A percentile compares a stretch with the other conserved stretches of the same genome.
Conservation (phyloP, 2,797 vertebrate genomes). For the Pitangus sulphuratus region DNA sequence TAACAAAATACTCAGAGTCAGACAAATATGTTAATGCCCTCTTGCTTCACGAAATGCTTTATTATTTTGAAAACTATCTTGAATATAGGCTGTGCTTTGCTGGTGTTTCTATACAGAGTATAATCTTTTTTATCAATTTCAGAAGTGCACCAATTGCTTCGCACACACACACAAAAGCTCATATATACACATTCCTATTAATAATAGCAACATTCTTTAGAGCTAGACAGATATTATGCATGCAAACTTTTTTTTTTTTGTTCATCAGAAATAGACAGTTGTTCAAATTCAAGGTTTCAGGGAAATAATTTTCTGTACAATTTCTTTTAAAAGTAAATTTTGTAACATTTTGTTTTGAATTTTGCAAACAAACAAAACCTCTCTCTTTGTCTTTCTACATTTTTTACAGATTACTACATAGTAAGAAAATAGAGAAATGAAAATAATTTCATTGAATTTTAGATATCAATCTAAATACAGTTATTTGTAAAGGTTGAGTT, state of each 20-base stretch:
- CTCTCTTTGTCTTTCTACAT: not conserved
- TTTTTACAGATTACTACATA: not conserved
- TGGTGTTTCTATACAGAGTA: not conserved
- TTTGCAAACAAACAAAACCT: accelerated
- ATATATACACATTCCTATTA: not conserved
- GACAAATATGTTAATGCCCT: not conserved
- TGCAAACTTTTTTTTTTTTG: accelerated
- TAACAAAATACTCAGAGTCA: not conserved
- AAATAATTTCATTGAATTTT: not conserved
- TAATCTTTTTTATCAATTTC: not conserved
- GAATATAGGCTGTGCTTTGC: not conserved
- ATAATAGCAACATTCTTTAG: not conserved
- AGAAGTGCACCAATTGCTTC: not conserved
- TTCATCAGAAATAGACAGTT: not conserved
- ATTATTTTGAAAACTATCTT: not conserved
- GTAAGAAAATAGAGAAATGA: not conserved
- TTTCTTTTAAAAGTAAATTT: not conserved
- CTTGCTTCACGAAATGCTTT: not conserved
- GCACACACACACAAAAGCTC: not conserved
- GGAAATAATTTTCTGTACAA: not conserved
- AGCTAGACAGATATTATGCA: not conserved
- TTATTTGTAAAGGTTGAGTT: not conserved
- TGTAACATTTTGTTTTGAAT: not conserved
- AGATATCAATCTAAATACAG: not conserved
- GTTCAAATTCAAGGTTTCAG: not conserved